Conservation (phyloP, 1,140 invertebrate genomes). For the Monomorium pharaonis region DNA sequence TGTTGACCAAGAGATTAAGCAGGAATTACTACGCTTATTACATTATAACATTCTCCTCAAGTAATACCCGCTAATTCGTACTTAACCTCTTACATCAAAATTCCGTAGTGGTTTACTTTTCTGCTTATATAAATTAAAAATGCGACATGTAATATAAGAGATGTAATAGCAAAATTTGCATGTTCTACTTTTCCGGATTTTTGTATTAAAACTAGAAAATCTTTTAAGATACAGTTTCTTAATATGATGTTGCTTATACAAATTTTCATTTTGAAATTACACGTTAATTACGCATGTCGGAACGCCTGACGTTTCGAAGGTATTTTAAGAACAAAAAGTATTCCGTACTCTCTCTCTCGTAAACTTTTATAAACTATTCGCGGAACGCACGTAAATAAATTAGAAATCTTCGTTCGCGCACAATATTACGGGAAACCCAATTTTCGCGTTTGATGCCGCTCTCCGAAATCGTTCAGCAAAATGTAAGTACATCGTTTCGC, state of each 20-base stretch:
- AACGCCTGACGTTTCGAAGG: not conserved
- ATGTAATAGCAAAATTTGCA: not conserved
- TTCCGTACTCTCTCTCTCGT: not conserved
- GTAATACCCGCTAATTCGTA: slow-evolving; percentile 38
- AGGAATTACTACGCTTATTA: slow-evolving; percentile 33
- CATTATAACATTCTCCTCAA: slow-evolving; percentile 18
- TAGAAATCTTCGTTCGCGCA: not conserved
- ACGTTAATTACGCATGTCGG: not conserved
- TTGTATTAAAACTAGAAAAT: not conserved
- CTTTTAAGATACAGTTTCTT: not conserved
- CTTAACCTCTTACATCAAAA: slow-evolving; percentile 39
- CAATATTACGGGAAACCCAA: slow-evolving; percentile 18
- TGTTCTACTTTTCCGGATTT: not conserved
- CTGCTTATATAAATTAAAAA: slow-evolving; percentile 23
- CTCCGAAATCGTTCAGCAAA: slow-evolving; percentile 31
- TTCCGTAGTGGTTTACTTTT: slow-evolving; percentile 24
- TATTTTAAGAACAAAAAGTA: not conserved
- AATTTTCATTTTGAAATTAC: not conserved
- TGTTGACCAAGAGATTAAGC: slow-evolving; percentile 34
- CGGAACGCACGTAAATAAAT: not conserved
- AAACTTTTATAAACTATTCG: not conserved
- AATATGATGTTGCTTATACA: too few relatives aligned
- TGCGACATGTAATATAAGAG: not conserved
- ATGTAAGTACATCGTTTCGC: slow-evolving; percentile 34
- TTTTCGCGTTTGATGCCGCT: slow-evolving; percentile 25